These are phyloP conservation scores for Mustela lutreola DNA, from an alignment of 2,113 vertebrate species.

Conservation along the genomic window DNA sequence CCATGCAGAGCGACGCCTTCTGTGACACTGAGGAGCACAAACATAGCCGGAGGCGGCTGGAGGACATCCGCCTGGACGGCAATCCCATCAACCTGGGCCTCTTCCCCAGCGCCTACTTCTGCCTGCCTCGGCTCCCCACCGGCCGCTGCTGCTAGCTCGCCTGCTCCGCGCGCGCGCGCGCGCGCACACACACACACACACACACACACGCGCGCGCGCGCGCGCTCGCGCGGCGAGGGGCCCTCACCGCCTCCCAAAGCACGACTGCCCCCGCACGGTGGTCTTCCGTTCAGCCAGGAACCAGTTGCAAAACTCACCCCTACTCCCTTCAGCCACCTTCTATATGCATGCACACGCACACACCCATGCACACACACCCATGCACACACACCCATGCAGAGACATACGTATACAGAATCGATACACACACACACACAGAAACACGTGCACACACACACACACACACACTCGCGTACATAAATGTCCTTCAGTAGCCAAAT, in stretches of 20 bases:
- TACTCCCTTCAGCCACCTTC: not conserved
- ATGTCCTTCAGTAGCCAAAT: not conserved
- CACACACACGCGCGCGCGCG: fast-evolving
- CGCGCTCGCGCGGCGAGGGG: fast-evolving
- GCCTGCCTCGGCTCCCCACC: constrained; percentile 90
- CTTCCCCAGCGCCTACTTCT: constrained; percentile 88
- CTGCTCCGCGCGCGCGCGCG: too few relatives aligned
- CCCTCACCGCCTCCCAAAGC: not conserved
- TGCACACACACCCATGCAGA: not conserved
- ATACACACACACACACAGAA: not conserved
- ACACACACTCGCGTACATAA: not conserved
- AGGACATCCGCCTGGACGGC: constrained; percentile 91
- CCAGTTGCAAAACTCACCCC: not conserved
- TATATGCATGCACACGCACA: not conserved
- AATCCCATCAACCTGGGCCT: constrained; percentile 91
- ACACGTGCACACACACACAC: not conserved
- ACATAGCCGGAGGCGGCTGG: constrained; percentile 86
- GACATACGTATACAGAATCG: not conserved
- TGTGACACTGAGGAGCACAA: constrained; percentile 86
- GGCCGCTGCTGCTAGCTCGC: constrained; percentile 84
- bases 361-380: not conserved
- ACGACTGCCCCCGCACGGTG: not conserved
- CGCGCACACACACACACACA: fast-evolving
- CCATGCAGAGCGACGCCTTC: constrained; percentile 88
- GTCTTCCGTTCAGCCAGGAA: not conserved